Conservation (phyloP, 2,797 vertebrate species). For the Chrysocyon brachyurus region DNA sequence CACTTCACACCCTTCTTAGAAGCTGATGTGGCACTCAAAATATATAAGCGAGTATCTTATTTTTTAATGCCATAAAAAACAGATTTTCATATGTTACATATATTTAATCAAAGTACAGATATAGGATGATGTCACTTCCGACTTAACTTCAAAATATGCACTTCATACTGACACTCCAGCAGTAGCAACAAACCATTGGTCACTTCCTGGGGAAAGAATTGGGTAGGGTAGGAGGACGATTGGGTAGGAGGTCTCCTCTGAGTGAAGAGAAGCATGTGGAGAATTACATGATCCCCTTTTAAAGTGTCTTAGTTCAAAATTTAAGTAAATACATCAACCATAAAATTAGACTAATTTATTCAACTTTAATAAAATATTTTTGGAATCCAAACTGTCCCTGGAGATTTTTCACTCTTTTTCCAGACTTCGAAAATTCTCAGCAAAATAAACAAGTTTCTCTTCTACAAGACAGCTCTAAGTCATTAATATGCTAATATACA, state of each 20-base stretch:
- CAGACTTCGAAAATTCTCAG: constrained; percentile 5
- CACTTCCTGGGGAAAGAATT: not conserved
- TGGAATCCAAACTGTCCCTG: not conserved
- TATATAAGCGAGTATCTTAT: not conserved
- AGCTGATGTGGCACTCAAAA: not conserved
- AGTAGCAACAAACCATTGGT: not conserved
- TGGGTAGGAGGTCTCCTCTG: not conserved
- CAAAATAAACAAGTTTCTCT: not conserved
- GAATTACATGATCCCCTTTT: not conserved
- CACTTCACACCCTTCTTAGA: not conserved
- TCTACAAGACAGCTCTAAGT: not conserved
- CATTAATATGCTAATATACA: not conserved
- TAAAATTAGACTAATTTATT: constrained; percentile 10
- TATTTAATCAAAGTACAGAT: constrained; percentile 42
- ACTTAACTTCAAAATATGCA: not conserved
- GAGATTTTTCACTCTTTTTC: not conserved
- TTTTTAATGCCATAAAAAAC: not conserved
- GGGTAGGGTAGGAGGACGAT: not conserved
- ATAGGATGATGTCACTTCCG: not conserved
- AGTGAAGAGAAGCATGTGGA: not conserved
- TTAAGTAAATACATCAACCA: not conserved
- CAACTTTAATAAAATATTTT: not conserved
- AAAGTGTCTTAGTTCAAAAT: constrained; percentile 39
- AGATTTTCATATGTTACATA: not conserved
- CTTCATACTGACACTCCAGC: not conserved